A percentile compares a stretch with the other conserved stretches of the same genome.
Conservation (phyloP, 2,113 vertebrate species). For the Oryzias melastigma region DNA sequence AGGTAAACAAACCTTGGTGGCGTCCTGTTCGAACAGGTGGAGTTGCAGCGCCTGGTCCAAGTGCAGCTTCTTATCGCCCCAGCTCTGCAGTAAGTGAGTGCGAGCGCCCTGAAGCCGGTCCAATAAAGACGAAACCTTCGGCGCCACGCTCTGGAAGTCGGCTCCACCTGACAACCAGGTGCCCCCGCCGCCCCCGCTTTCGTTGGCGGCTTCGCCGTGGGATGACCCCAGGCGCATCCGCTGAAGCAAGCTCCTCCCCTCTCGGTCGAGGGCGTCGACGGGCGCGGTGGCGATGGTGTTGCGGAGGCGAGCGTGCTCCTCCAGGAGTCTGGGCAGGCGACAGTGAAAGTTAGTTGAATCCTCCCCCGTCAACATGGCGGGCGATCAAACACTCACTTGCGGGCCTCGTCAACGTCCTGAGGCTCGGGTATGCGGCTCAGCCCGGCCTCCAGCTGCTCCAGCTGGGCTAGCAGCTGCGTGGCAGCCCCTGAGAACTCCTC, state of each 20-base stretch:
- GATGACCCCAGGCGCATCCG: constrained; percentile 86
- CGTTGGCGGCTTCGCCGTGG: constrained; percentile 46
- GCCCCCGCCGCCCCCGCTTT: constrained; percentile 53
- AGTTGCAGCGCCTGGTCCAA: constrained; percentile 96
- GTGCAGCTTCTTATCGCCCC: constrained; percentile 79
- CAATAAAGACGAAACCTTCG: constrained; percentile 91
- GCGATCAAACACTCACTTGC: constrained; percentile 57
- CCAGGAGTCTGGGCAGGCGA: constrained; percentile 79
- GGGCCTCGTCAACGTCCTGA: constrained; percentile 90
- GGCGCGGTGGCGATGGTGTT: constrained; percentile 95
- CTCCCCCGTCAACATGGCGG: not conserved
- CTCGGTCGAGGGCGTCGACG: constrained; percentile 91
- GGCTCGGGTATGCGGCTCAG: constrained; percentile 89
- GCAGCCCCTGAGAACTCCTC: constrained; percentile 97
- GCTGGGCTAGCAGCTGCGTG: constrained; percentile 88
- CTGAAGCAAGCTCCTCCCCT: constrained; percentile 91
- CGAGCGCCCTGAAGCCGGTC: constrained; percentile 92
- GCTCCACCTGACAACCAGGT: constrained; percentile 94
- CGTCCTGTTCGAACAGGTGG: constrained; percentile 95
- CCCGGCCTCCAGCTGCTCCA: constrained; percentile 95
- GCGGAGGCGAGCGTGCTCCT: constrained; percentile 92
- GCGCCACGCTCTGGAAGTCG: constrained; percentile 95
- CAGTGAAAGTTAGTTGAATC: not conserved
- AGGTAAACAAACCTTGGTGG: constrained; percentile 85
- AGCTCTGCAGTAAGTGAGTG: constrained; percentile 65